Conservation (phyloP, 1,140 invertebrate species). For the Lepidurus apus region DNA sequence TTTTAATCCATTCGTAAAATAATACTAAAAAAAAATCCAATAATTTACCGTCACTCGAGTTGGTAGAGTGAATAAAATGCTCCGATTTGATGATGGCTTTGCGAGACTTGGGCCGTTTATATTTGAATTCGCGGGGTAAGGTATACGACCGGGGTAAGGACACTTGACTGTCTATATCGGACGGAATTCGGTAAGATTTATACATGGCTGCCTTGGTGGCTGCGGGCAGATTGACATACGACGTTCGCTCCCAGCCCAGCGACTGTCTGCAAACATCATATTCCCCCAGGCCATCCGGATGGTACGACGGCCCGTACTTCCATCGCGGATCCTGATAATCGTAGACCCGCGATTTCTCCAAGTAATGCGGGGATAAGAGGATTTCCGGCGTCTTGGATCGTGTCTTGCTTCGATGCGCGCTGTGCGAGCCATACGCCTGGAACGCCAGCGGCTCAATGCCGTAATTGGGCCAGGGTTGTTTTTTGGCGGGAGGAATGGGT, state of each 20-base stretch:
- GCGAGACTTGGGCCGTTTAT: slow-evolving; percentile 54
- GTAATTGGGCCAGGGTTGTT: slow-evolving; percentile 48
- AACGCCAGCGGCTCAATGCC: slow-evolving; percentile 36
- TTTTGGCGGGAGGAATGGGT: slow-evolving; percentile 49
- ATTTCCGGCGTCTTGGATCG: slow-evolving; percentile 67
- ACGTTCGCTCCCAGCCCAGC: slow-evolving; percentile 25
- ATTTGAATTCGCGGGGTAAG: slow-evolving; percentile 74
- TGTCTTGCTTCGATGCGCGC: slow-evolving; percentile 38
- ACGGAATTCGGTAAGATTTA: slow-evolving; percentile 54
- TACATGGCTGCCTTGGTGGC: slow-evolving; percentile 42
- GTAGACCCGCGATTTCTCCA: slow-evolving; percentile 46
- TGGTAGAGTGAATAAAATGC: slow-evolving; percentile 68
- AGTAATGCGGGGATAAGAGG: slow-evolving; percentile 65
- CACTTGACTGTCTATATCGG: slow-evolving; percentile 68
- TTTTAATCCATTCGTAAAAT: not conserved
- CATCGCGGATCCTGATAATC: slow-evolving; percentile 42
- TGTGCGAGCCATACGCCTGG: slow-evolving; percentile 47
- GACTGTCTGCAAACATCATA: not conserved
- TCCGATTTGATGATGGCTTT: slow-evolving; percentile 51
- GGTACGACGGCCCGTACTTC: slow-evolving; percentile 41
- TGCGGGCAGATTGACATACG: slow-evolving; percentile 25
- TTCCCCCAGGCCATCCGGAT: slow-evolving; percentile 34
- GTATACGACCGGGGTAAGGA: slow-evolving; percentile 76
- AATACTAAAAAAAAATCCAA: not conserved
- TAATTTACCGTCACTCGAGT: slow-evolving; percentile 69